Evolutionary conservation across 2,888 invertebrate genomes (phyloP).

Genomic region (Amorpha juglandis): DNA sequence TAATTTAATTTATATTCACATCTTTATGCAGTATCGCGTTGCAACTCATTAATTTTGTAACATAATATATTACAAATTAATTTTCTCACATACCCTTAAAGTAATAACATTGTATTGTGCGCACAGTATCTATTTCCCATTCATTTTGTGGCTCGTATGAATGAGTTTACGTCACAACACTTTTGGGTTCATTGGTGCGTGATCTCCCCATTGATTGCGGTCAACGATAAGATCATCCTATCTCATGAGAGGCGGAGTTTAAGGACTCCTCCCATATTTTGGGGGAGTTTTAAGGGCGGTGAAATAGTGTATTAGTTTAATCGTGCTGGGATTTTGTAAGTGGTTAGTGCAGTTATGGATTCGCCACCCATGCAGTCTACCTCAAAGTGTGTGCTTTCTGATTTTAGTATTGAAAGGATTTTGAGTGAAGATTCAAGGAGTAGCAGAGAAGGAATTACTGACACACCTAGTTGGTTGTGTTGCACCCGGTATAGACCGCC

Average conservation of each 20-base stretch:
- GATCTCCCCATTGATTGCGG: conserved; percentile 59
- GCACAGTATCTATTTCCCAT: conserved; percentile 79
- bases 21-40: conserved; percentile 46
- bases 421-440: conserved; percentile 74
- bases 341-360: conserved; percentile 52
- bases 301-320: conserved; percentile 34
- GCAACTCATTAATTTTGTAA: conserved; percentile 52
- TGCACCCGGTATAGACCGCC: conserved; percentile 90
- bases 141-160: conserved; percentile 67
- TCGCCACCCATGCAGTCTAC: conserved; percentile 60
- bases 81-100: conserved; percentile 83
- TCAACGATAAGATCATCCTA: conserved; percentile 59
- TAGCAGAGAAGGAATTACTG: conserved; percentile 42
- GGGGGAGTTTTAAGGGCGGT: conserved; percentile 46
- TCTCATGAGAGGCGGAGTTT: conserved; percentile 55
- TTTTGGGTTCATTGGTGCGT: conserved; percentile 65
- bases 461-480: conserved; percentile 85
- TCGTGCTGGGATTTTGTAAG: conserved; percentile 30
- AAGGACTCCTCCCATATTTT: conserved; percentile 46
- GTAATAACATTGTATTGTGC: conserved; percentile 80
- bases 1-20: conserved; percentile 44
- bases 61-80: conserved; percentile 77
- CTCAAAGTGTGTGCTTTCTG: conserved; percentile 67
- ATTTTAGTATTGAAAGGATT: conserved; percentile 87
- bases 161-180: conserved; percentile 79